Conservation (phyloP, 2,888 invertebrate species). For the Tinea pellionella region DNA sequence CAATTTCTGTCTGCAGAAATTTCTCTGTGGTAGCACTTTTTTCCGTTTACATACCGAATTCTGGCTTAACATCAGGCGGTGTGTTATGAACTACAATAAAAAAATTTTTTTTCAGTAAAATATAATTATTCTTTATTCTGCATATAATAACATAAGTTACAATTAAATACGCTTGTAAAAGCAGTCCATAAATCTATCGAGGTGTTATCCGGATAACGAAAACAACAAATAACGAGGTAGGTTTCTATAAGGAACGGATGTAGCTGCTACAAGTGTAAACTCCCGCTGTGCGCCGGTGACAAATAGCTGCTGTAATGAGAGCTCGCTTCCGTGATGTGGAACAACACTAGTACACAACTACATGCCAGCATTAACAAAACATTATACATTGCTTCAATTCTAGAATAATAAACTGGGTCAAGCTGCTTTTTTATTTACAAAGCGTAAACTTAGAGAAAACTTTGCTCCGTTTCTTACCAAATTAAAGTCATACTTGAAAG, state of each 20-base stretch:
- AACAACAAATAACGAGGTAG: conserved; percentile 15
- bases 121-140: background rate
- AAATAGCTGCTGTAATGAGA: conserved; percentile 44
- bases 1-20: too few species aligned
- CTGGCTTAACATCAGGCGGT: too few species aligned
- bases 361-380: background rate
- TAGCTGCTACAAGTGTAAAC: conserved; percentile 16
- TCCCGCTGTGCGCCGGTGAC: conserved; percentile 32
- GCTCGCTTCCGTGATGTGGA: conserved; percentile 21
- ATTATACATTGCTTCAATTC: background rate
- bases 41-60: too few species aligned
- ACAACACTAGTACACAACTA: conserved; percentile 1
- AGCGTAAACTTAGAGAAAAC: background rate
- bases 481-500: too few species aligned
- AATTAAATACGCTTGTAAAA: conserved; percentile 11
- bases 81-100: too few species aligned
- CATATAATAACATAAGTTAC: background rate
- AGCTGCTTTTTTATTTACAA: background rate
- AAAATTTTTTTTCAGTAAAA: too few species aligned
- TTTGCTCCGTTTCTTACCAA: too few species aligned
- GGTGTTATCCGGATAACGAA: conserved; percentile 13
- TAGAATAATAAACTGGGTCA: background rate
- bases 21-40: too few species aligned
- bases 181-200: conserved; percentile 13
- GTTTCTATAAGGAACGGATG: conserved; percentile 13